Evolutionary conservation across 2,888 invertebrate genomes (phyloP).

Genomic region (Coremacera marginata): DNA sequence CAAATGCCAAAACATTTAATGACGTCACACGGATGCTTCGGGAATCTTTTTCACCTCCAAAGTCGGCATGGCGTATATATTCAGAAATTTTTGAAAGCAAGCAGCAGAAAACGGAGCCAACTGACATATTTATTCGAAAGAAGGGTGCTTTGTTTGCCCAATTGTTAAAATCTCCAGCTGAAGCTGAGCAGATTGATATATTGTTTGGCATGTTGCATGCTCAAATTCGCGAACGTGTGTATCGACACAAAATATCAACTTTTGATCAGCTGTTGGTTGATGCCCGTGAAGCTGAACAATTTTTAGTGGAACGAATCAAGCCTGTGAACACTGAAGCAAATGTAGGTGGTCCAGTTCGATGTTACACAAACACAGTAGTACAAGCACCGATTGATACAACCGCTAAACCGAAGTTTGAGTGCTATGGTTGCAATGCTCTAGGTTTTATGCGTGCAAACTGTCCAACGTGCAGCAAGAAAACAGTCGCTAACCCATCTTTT

Average conservation of each 20-base stretch:
- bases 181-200: constrained; percentile 21
- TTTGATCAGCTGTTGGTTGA: too few relatives aligned
- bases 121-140: constrained; percentile 23
- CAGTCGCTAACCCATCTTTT: too few relatives aligned
- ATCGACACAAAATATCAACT: not conserved
- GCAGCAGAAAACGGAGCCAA: constrained; percentile 30
- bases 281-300: not conserved
- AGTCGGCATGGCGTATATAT: constrained; percentile 33
- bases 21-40: too few relatives aligned
- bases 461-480: not conserved
- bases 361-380: not conserved
- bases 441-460: not conserved
- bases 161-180: too few relatives aligned
- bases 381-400: too few relatives aligned
- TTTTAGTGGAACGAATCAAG: not conserved
- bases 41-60: too few relatives aligned
- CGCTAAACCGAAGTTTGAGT: too few relatives aligned
- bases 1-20: too few relatives aligned
- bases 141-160: too few relatives aligned
- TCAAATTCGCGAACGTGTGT: constrained; percentile 36
- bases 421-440: not conserved
- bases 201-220: constrained; percentile 14
- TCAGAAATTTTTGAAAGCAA: constrained; percentile 24
- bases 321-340: not conserved
- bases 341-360: not conserved